Evolutionary conservation across 2,888 invertebrate species (phyloP).

Genomic region (Melitaea athalia): DNA sequence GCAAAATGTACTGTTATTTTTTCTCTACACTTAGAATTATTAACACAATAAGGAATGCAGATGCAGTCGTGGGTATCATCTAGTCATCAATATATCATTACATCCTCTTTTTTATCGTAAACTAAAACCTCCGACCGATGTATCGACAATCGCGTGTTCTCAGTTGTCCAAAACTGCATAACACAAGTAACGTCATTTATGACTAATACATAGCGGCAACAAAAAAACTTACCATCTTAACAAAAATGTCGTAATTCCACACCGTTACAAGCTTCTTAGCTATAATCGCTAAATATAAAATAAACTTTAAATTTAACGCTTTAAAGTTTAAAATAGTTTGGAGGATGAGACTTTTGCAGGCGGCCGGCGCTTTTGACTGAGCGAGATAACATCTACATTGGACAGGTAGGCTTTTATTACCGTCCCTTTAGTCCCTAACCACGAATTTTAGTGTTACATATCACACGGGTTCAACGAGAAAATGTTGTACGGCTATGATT

Average conservation of each 20-base stretch:
- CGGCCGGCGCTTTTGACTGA: slow-evolving; percentile 77
- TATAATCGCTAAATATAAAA: slow-evolving; percentile 27
- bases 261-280: slow-evolving; percentile 56
- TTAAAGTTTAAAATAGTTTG: slow-evolving; percentile 14
- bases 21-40: no score
- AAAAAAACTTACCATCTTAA: slow-evolving; percentile 75
- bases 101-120: background rate
- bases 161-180: slow-evolving; percentile 28
- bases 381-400: slow-evolving; percentile 75
- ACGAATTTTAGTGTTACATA: slow-evolving; percentile 42
- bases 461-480: slow-evolving; percentile 31
- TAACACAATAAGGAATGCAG: no score
- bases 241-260: slow-evolving; percentile 78
- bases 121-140: background rate
- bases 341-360: slow-evolving; percentile 35
- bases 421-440: slow-evolving; percentile 51
- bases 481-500: slow-evolving; percentile 15
- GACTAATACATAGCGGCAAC: slow-evolving; percentile 62
- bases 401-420: slow-evolving; percentile 78
- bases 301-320: background rate
- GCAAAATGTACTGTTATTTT: no score
- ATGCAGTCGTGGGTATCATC: no score
- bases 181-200: slow-evolving; percentile 50
- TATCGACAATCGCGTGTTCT: slow-evolving; percentile 10
- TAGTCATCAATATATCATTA: background rate